Percentiles rank a stretch among this genome's conserved stretches.
Conservation (phyloP, 1,140 invertebrate species). For the Oreohelix idahoensis region DNA sequence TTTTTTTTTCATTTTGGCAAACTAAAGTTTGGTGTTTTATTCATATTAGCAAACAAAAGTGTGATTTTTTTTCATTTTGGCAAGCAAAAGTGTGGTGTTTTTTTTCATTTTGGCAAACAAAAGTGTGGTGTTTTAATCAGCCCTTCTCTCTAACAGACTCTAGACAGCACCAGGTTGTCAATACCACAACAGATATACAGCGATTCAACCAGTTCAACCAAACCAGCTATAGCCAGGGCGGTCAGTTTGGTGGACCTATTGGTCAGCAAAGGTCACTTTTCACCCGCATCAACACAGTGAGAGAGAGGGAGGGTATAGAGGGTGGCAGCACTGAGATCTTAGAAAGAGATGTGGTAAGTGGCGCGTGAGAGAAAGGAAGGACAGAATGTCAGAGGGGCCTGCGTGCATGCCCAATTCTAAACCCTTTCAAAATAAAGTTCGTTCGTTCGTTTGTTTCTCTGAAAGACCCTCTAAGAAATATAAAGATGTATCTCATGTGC, state of each 20-base stretch:
- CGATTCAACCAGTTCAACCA: constrained; percentile 35
- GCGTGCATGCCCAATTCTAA: too few species aligned
- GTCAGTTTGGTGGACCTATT: constrained; percentile 40
- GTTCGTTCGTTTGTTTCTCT: too few species aligned
- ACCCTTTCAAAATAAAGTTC: too few species aligned
- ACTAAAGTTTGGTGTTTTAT: too few species aligned
- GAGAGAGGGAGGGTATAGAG: constrained; percentile 44
- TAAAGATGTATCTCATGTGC: too few species aligned
- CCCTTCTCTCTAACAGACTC: background rate
- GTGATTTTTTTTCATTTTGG: too few species aligned
- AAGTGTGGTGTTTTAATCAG: background rate
- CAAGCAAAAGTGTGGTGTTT: too few species aligned
- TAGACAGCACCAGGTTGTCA: background rate
- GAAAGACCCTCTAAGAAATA: too few species aligned
- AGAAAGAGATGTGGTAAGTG: constrained; percentile 80
- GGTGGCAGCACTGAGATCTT: constrained; percentile 62
- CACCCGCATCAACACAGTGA: constrained; percentile 33
- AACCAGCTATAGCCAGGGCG: constrained; percentile 9
- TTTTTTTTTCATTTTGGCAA: too few species aligned
- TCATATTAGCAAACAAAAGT: too few species aligned
- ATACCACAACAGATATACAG: constrained; percentile 16
- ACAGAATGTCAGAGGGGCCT: too few species aligned
- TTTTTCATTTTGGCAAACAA: background rate
- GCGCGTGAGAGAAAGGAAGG: too few species aligned
- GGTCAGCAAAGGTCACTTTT: constrained; percentile 31